phyloP scores from a whole-genome alignment of 2,888 invertebrate genomes.

The Gortyna flavago region DNA sequence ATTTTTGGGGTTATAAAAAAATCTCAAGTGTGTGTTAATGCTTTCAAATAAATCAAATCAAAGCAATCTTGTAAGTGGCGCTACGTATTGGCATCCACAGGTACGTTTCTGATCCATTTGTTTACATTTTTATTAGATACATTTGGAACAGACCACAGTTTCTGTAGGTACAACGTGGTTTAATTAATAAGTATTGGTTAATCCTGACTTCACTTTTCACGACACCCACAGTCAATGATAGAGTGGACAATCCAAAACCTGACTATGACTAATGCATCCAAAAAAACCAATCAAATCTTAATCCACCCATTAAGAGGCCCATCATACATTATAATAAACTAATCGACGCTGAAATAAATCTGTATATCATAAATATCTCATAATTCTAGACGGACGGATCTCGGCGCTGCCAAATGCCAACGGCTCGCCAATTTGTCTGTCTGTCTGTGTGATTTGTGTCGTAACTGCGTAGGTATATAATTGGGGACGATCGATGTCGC shows the following conservation, averaged over 20 bases:
- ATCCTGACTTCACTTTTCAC: conserved; percentile 41
- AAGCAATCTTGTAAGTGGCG: neutral
- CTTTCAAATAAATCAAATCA: neutral
- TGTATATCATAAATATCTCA: conserved; percentile 73
- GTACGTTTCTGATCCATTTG: neutral
- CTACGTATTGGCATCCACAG: neutral
- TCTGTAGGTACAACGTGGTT: neutral
- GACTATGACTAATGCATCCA: conserved; percentile 49
- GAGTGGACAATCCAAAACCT: conserved; percentile 19
- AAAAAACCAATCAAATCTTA: conserved; percentile 49
- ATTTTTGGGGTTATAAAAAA: neutral
- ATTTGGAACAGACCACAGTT: neutral
- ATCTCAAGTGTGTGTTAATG: neutral
- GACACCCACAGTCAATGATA: conserved; percentile 34
- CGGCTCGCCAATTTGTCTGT: conserved; percentile 75
- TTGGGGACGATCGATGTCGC: conserved; percentile 70
- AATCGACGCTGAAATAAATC: conserved; percentile 61
- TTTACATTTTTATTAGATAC: neutral
- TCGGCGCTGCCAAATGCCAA: conserved; percentile 72
- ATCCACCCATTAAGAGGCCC: conserved; percentile 46
- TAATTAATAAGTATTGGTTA: conserved; percentile 20
- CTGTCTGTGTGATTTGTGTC: conserved; percentile 74
- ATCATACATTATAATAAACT: conserved; percentile 52
- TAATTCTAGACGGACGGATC: conserved; percentile 62
- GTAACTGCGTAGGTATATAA: conserved; percentile 75